Evolutionary conservation across 1,140 invertebrate genomes (phyloP).

Genomic region (Meteorus sp.): DNA sequence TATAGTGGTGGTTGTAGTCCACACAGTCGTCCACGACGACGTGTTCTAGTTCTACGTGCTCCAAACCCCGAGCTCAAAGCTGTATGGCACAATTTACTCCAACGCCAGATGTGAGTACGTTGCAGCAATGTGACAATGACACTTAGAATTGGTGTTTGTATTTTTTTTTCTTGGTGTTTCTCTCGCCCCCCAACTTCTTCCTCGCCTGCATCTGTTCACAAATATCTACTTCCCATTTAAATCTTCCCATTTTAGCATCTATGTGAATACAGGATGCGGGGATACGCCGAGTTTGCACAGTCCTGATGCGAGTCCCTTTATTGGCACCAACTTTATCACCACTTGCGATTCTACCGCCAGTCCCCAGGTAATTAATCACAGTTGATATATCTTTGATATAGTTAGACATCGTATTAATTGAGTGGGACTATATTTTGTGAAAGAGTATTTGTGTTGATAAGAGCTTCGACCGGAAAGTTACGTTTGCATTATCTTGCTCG

Average conservation of each 20-base stretch:
- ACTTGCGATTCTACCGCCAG: slow-evolving; percentile 40
- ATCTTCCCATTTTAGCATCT: slow-evolving; percentile 62
- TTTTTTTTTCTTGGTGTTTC: slow-evolving; percentile 13
- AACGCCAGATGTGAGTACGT: slow-evolving; percentile 83
- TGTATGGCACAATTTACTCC: slow-evolving; percentile 86
- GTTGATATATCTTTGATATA: slow-evolving; percentile 23
- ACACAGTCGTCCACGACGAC: slow-evolving; percentile 59
- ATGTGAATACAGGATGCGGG: slow-evolving; percentile 67
- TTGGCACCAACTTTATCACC: slow-evolving; percentile 40
- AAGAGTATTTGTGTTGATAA: too few relatives aligned
- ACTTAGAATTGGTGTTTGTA: slow-evolving; percentile 13
- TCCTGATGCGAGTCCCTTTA: slow-evolving; percentile 61
- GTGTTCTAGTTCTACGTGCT: slow-evolving; percentile 73
- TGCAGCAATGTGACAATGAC: neutral
- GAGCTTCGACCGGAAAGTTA: too few relatives aligned
- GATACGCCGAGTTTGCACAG: slow-evolving; percentile 63
- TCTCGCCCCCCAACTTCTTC: neutral
- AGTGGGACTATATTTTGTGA: too few relatives aligned
- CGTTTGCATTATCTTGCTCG: too few relatives aligned
- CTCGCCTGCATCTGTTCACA: slow-evolving; percentile 13
- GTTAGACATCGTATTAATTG: neutral
- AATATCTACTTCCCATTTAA: slow-evolving; percentile 21
- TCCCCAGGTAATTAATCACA: slow-evolving; percentile 42
- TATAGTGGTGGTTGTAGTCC: slow-evolving; percentile 54
- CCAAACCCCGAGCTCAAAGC: slow-evolving; percentile 82